Evolutionary conservation across 2,888 invertebrate species (phyloP).

Genomic region (Ophioninae sp.): DNA sequence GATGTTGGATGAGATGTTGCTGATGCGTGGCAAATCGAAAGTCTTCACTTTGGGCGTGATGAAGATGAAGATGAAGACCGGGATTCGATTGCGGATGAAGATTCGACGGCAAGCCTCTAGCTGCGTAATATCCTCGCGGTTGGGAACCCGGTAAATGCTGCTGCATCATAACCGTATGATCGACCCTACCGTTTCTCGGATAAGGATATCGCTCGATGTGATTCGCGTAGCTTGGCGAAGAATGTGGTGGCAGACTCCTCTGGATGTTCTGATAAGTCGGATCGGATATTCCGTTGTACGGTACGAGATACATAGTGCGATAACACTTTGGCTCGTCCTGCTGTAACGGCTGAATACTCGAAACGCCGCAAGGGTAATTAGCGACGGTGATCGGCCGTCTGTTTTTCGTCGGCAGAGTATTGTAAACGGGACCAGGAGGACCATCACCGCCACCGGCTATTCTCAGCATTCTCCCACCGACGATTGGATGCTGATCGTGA

Average conservation of each 20-base stretch:
- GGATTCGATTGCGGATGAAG: constrained; percentile 64
- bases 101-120: constrained; percentile 66
- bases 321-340: constrained; percentile 74
- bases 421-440: constrained; percentile 64
- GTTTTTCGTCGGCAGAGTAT: constrained; percentile 67
- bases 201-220: constrained; percentile 79
- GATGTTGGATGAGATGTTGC: constrained; percentile 63
- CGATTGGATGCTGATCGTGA: constrained; percentile 67
- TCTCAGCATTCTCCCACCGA: constrained; percentile 69
- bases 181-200: constrained; percentile 70
- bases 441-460: constrained; percentile 72
- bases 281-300: constrained; percentile 77
- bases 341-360: constrained; percentile 43
- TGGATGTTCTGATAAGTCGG: constrained; percentile 80
- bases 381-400: constrained; percentile 60
- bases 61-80: constrained; percentile 78
- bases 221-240: constrained; percentile 75
- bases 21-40: constrained; percentile 68
- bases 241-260: constrained; percentile 74
- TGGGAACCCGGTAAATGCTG: constrained; percentile 56
- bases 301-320: constrained; percentile 79
- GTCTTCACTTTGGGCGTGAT: constrained; percentile 71
- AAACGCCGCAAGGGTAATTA: constrained; percentile 71
- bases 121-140: constrained; percentile 70
- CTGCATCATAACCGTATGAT: constrained; percentile 46